A percentile compares a stretch with the other conserved stretches of the same genome.
These are phyloP conservation scores for Apamea epomidion DNA, from an alignment of 2,888 invertebrate genomes.

Conservation along the genomic window DNA sequence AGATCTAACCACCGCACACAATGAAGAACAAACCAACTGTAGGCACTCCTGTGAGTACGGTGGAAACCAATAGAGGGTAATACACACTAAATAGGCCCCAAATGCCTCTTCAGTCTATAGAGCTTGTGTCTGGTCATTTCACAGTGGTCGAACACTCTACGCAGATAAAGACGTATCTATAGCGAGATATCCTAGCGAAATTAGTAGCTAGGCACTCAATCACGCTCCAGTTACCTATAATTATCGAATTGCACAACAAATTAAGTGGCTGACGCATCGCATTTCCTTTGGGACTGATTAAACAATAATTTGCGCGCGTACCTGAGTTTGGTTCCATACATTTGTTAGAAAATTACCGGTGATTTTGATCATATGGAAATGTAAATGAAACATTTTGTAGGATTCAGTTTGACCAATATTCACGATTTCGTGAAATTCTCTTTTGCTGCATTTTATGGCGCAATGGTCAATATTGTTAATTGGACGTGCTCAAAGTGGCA, in stretches of 20 bases:
- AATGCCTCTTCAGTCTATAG: slow-evolving; percentile 48
- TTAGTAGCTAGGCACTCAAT: slow-evolving; percentile 70
- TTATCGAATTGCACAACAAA: slow-evolving; percentile 59
- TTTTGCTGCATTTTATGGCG: background rate
- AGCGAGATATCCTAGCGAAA: slow-evolving; percentile 66
- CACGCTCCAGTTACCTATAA: slow-evolving; percentile 67
- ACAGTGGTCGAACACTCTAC: slow-evolving; percentile 38
- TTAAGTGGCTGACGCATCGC: slow-evolving; percentile 54
- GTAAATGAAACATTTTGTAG: background rate
- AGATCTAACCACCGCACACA: slow-evolving; percentile 49
- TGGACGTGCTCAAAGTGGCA: background rate
- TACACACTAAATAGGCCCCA: slow-evolving; percentile 50
- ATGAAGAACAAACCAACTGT: slow-evolving; percentile 45
- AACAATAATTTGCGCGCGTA: slow-evolving; percentile 43
- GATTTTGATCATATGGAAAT: slow-evolving; percentile 21
- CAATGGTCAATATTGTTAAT: slow-evolving; percentile 7
- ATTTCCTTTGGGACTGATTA: slow-evolving; percentile 43
- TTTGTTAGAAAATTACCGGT: slow-evolving; percentile 6
- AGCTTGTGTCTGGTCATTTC: slow-evolving; percentile 55
- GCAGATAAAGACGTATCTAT: slow-evolving; percentile 32
- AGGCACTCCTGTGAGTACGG: slow-evolving; percentile 28
- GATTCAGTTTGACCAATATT: slow-evolving; percentile 5
- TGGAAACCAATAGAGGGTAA: slow-evolving; percentile 49
- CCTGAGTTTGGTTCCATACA: slow-evolving; percentile 18
- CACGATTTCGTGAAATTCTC: slow-evolving; percentile 9